phyloP scores from a whole-genome alignment of 2,797 vertebrate genomes.

The Melanotaenia parkinsoni region DNA sequence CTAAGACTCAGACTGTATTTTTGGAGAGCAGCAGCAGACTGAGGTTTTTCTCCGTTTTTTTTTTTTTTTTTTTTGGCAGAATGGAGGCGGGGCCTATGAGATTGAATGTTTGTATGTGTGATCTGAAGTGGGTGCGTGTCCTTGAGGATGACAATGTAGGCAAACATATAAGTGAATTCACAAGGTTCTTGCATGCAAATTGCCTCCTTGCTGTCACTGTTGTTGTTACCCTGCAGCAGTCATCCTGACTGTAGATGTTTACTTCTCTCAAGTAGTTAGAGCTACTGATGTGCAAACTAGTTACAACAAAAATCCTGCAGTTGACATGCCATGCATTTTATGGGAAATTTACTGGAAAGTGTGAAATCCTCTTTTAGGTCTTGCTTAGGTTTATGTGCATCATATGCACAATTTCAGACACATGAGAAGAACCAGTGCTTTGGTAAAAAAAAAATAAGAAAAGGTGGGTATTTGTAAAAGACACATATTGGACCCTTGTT shows the following conservation, averaged over 20 bases:
- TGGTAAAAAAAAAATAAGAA: not conserved
- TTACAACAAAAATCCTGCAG: not conserved
- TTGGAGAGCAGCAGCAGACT: slow-evolving; percentile 58
- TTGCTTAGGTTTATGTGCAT: not conserved
- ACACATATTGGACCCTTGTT: not conserved
- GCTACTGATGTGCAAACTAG: not conserved
- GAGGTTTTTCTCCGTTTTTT: slow-evolving; percentile 16
- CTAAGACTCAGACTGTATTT: slow-evolving; percentile 78
- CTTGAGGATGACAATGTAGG: slow-evolving; percentile 41
- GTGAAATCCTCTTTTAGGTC: not conserved
- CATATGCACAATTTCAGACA: not conserved
- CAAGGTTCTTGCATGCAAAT: slow-evolving; percentile 43
- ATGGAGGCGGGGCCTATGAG: slow-evolving; percentile 66
- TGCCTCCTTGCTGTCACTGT: slow-evolving; percentile 16
- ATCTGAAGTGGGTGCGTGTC: slow-evolving; percentile 43
- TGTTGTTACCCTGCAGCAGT: slow-evolving; percentile 4
- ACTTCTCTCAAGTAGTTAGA: not conserved
- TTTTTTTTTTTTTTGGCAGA: slow-evolving; percentile 22
- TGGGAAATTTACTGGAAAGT: not conserved
- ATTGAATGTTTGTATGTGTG: slow-evolving; percentile 51
- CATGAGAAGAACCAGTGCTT: not conserved
- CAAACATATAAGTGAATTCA: slow-evolving; percentile 46
- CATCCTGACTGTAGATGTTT: slow-evolving; percentile 21
- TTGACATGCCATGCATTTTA: not conserved
- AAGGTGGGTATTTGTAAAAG: not conserved